Base-by-base conservation (phyloP, 1,140 invertebrate species). In the Proales similis region DNA sequence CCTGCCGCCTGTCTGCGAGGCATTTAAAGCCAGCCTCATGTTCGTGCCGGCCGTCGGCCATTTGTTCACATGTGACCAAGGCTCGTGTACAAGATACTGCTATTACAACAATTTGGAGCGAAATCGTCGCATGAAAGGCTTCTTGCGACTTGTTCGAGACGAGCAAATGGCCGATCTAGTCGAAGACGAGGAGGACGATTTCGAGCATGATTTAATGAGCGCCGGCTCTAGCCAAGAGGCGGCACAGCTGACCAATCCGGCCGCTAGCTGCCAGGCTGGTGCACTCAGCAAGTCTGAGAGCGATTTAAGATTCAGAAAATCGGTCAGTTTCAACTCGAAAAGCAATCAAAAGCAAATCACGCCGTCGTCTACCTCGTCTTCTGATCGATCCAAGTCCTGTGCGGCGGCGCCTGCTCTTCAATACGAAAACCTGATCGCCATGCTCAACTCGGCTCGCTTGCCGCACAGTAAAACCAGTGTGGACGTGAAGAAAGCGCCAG, bases 1-100 rank as follows among this genome's bases (percentile, higher is more conserved):
- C 39, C 45, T 57, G 29, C 30, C 14, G 2, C 11, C 33, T 27
- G 32, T 17, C 5, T 43, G 14, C 39, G 45, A 29, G 20, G 22
- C 17, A 4, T 42, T 33, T 11, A 53, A 53, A 36, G 38, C 48
- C 4, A 30, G 20, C 12, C 27, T 27, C 6, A 57, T 57, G 51
- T 57, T 57, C 45, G 51, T 57, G 9, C 51, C 51, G 11, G 39
- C 20, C 20, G 36, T 57, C 20, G 51, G 51, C 20, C 30, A 57
- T 42, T 42, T 57, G 22, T 57, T 57, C 19, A 42, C 51, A 24
- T 57, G 51, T 14, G 51, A 57, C 36, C 39, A n/a, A 9, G 51
- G 45, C 6, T 57, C 51, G 36, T 57, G 36, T 3, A 57, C 51
- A 11, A n/a, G 51, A 22, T 57, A 57, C 36, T 42, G 19, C 0